Percentiles rank a stretch among this genome's conserved stretches.
phyloP scores from a whole-genome alignment of 2,797 vertebrate genomes.

The Megaceryle alcyon region DNA sequence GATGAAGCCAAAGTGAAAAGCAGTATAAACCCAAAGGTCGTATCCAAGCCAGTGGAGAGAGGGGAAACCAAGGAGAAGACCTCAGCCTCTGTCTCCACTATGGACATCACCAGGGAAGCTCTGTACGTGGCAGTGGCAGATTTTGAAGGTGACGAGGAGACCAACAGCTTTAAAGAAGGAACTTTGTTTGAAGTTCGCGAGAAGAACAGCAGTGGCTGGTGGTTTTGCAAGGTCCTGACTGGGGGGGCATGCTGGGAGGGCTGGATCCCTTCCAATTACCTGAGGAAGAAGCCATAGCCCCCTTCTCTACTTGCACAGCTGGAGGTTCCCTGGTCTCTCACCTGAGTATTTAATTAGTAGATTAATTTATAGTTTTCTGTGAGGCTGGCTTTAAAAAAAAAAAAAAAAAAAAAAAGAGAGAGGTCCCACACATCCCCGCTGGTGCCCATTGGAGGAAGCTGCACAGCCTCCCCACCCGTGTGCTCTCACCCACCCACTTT shows the following conservation, averaged over 20 bases:
- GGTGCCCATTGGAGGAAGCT: background rate
- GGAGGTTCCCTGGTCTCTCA: conserved; percentile 25
- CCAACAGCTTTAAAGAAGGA: conserved; percentile 93
- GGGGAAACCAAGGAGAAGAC: conserved; percentile 76
- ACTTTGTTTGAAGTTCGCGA: conserved; percentile 94
- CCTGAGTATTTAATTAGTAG: conserved; percentile 81
- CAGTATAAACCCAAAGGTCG: conserved; percentile 80
- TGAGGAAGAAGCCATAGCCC: conserved; percentile 92
- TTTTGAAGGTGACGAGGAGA: conserved; percentile 95
- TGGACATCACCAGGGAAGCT: conserved; percentile 80
- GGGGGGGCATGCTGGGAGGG: conserved; percentile 87
- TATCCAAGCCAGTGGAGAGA: conserved; percentile 82
- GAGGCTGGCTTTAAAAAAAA: conserved; percentile 43
- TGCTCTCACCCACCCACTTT: background rate
- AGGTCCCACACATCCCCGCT: conserved; percentile 32
- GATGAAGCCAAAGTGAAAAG: conserved; percentile 85
- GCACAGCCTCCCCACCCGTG: background rate
- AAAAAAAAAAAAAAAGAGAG: background rate
- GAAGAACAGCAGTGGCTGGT: conserved; percentile 94
- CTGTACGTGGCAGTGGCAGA: conserved; percentile 92
- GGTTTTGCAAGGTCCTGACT: conserved; percentile 94
- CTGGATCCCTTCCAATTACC: conserved; percentile 99
- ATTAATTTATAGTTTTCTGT: conserved; percentile 81
- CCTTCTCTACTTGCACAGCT: background rate
- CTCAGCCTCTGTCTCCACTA: background rate